Evolutionary conservation across 2,888 invertebrate species (phyloP), one percentile per base, ranked within the genome.

Genomic region (Melieria picta): DNA sequence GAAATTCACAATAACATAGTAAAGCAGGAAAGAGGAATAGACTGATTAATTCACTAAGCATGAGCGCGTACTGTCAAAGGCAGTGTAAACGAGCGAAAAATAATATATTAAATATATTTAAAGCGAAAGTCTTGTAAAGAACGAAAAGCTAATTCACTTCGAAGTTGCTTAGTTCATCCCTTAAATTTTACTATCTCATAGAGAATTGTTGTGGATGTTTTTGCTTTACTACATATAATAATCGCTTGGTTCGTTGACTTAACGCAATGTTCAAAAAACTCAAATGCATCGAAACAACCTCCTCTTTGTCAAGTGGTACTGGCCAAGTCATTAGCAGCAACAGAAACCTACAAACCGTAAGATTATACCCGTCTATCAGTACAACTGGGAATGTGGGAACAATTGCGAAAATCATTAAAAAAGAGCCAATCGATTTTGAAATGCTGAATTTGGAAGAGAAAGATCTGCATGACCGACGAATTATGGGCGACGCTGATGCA

Each of bases 381-480:
- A 9, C 13, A 42, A 46, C 2, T 42, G 11, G 13, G 5, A 65
- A 13, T 65, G 30, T 13, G 16, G 11, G 56, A 58, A 30, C 71
- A 45, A 75, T 74, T 72, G 70, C 77, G 64, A 81, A 85, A 72
- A 74, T 82, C 47, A 86, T 86, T 48, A 86, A 86, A 79, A 82
- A 82, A 47, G 86, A 86, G 75, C 86, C 86, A 52, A 80, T 86
- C 11, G 86, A 86, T 73, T 82, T 81, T 65, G 86, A 85, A 74
- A 81, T 84, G 82, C 66, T 83, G 74, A 82, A 84, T 60, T 52
- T 82, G 69, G 80, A 82, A 63, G 80, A 83, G 69, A 77, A 77
- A 16, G 78, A 80, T 58, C 43, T 76, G 56, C 72, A 75, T 30
- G 76, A 79, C 46, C 74, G 75, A 7, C 71, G 74, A 45, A 69